These are phyloP conservation scores for silkworm (Bombyx mori) DNA, from an alignment of 1,140 invertebrate genomes.

Conservation along the genomic window ASM3026992v2 NC_085114.1:14649001-14649500, in stretches of 20 bases:
- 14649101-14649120: slow-evolving; percentile 58
- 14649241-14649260: slow-evolving; percentile 50
- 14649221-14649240: slow-evolving; percentile 45
- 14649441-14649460: slow-evolving; percentile 28
- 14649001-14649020: slow-evolving; percentile 16
- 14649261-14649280: slow-evolving; percentile 50
- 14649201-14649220: slow-evolving; percentile 36
- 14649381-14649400: slow-evolving; percentile 56
- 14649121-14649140: slow-evolving; percentile 45
- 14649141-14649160: slow-evolving; percentile 64
- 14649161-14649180: slow-evolving; percentile 64
- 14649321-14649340: slow-evolving; percentile 67
- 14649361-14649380: slow-evolving; percentile 59
- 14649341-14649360: slow-evolving; percentile 64
- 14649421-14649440: slow-evolving; percentile 29
- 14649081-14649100: slow-evolving; percentile 59
- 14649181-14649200: slow-evolving; percentile 53
- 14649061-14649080: slow-evolving; percentile 39
- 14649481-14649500: slow-evolving; percentile 24
- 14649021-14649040: slow-evolving; percentile 37
- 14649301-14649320: slow-evolving; percentile 63
- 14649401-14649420: slow-evolving; percentile 18
- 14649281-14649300: slow-evolving; percentile 44
- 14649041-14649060: slow-evolving; percentile 34
- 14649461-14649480: slow-evolving; percentile 40